Percentiles rank a stretch among this genome's conserved stretches.
These are phyloP conservation scores for Bursaphelenchus okinawaensis DNA, from an alignment of 2,888 invertebrate genomes.

Conservation along the genomic window DNA sequence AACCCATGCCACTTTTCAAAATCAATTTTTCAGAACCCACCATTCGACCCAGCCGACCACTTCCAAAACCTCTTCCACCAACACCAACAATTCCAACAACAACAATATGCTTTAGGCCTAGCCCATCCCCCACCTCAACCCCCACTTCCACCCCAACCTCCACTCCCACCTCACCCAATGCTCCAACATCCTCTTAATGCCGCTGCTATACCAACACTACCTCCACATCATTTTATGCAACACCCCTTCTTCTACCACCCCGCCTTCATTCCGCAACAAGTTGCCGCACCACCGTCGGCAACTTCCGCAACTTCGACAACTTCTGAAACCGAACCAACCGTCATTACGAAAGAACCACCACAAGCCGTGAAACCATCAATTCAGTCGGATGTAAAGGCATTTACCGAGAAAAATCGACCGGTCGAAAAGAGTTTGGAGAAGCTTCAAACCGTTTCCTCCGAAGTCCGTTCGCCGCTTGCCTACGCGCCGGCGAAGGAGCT, in stretches of 20 bases:
- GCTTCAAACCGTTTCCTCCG: neutral
- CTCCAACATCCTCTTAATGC: neutral
- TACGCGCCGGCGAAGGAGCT: neutral
- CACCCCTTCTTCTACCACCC: neutral
- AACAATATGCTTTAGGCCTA: constrained; percentile 1
- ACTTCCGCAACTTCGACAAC: neutral
- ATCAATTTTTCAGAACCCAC: neutral
- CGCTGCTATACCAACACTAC: neutral
- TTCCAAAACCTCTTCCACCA: constrained; percentile 4
- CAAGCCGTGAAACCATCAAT: neutral
- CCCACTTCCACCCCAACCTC: neutral
- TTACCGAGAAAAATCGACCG: neutral
- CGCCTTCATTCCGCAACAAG: neutral
- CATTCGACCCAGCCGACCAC: constrained; percentile 1
- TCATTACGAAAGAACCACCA: neutral
- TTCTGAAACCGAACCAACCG: neutral
- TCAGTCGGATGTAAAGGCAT: neutral
- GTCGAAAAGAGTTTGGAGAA: neutral
- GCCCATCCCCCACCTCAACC: neutral
- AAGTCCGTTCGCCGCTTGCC: neutral
- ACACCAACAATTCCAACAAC: constrained; percentile 2
- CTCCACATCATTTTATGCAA: neutral
- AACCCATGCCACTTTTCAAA: too few species aligned
- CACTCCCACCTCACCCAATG: neutral
- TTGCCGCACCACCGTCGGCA: neutral